Conservation (phyloP, 2,797 vertebrate genomes). For the Rhinogobio ventralis region DNA sequence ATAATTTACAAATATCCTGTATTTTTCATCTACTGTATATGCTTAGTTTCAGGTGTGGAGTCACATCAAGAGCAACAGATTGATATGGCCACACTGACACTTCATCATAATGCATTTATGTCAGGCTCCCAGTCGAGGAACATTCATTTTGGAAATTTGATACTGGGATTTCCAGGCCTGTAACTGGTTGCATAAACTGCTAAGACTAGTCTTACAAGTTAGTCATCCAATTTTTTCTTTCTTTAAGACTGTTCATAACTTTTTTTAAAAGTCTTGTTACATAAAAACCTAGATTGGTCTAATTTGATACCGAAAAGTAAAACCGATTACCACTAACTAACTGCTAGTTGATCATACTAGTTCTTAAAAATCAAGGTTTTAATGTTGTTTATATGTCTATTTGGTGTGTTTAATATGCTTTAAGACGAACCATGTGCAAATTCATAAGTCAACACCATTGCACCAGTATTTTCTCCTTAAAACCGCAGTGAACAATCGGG, state of each 20-base stretch:
- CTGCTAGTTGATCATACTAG: background rate
- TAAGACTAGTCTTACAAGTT: background rate
- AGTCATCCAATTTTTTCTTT: no score
- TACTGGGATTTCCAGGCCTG: background rate
- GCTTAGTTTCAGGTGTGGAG: background rate
- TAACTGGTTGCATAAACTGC: background rate
- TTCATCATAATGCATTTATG: background rate
- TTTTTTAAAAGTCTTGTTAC: no score
- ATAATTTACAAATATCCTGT: background rate
- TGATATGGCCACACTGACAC: background rate
- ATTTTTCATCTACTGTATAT: background rate
- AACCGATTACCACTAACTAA: background rate
- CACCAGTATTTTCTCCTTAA: no score
- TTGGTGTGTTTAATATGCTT: no score
- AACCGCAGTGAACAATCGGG: no score
- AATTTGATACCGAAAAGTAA: background rate
- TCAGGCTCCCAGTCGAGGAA: background rate
- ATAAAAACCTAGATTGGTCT: background rate
- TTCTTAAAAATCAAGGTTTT: no score
- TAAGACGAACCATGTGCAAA: no score
- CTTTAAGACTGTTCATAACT: no score
- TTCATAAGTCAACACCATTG: no score
- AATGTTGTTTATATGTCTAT: no score
- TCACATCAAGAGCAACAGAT: background rate
- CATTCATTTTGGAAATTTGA: background rate